Conservation (phyloP, 2,113 vertebrate species). For the Clarias magur region DNA sequence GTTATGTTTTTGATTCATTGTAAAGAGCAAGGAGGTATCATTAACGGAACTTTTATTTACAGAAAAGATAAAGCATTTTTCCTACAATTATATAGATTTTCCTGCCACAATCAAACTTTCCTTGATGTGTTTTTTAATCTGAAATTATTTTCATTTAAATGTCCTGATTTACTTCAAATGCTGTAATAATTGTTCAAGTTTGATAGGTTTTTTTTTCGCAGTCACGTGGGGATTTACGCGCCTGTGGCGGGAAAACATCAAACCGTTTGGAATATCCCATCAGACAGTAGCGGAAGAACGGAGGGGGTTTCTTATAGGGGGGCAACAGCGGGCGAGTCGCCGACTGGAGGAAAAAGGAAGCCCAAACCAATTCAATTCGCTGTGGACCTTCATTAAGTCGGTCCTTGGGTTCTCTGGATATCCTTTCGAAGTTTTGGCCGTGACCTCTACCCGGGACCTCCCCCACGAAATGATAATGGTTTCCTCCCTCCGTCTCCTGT, state of each 20-base stretch:
- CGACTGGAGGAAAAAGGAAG: conserved; percentile 59
- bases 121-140: background rate
- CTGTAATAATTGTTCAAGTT: background rate
- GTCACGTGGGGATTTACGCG: background rate
- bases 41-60: background rate
- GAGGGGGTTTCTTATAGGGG: conserved; percentile 62
- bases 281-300: conserved; percentile 72
- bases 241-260: background rate
- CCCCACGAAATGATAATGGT: conserved; percentile 62
- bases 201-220: background rate
- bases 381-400: conserved; percentile 47
- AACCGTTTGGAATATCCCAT: conserved; percentile 71
- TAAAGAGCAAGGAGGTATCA: too few species aligned
- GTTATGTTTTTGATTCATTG: too few species aligned
- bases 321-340: conserved; percentile 69
- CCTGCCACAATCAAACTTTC: background rate
- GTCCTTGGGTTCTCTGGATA: conserved; percentile 52
- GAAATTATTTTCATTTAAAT: background rate
- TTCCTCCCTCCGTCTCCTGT: conserved; percentile 67
- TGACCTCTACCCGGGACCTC: conserved; percentile 65
- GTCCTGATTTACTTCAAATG: background rate
- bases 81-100: background rate
- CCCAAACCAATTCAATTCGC: conserved; percentile 64
- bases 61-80: background rate
- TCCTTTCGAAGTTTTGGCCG: conserved; percentile 56